Percentiles rank a stretch among this genome's conserved stretches.
Conservation (phyloP, 2,113 vertebrate species). For the Platichthys stellatus region DNA sequence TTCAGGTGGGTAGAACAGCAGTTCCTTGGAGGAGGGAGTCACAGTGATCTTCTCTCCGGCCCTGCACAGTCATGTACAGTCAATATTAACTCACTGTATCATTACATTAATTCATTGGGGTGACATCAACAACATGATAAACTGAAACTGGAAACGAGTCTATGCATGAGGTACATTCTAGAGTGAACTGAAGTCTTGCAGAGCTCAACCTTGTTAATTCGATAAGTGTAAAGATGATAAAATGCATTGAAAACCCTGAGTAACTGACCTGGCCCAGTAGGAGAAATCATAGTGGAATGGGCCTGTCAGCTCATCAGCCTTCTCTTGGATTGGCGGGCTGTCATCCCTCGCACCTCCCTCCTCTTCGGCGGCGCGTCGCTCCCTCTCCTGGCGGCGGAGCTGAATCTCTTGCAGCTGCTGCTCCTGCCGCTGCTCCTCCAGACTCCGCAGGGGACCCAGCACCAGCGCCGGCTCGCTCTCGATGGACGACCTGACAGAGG, state of each 20-base stretch:
- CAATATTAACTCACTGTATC: constrained; percentile 8
- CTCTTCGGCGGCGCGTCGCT: constrained; percentile 80
- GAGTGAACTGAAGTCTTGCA: too few relatives aligned
- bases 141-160: too few relatives aligned
- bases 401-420: constrained; percentile 94
- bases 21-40: constrained; percentile 93
- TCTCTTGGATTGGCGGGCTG: constrained; percentile 88
- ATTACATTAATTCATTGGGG: background rate
- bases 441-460: constrained; percentile 91
- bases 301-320: constrained; percentile 90
- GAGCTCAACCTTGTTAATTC: background rate
- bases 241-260: background rate
- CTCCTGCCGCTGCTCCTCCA: constrained; percentile 89
- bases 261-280: constrained; percentile 93
- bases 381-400: constrained; percentile 88
- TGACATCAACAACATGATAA: too few relatives aligned
- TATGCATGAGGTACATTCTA: too few relatives aligned
- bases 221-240: background rate
- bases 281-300: constrained; percentile 96
- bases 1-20: constrained; percentile 95
- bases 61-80: constrained; percentile 69
- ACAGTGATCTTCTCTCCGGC: constrained; percentile 97
- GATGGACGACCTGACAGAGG: constrained; percentile 88
- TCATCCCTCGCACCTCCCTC: constrained; percentile 80
- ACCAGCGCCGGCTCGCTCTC: constrained; percentile 98